Base-by-base conservation (phyloP, 2,113 vertebrate genomes). In the Solenodon paradoxus region DNA sequence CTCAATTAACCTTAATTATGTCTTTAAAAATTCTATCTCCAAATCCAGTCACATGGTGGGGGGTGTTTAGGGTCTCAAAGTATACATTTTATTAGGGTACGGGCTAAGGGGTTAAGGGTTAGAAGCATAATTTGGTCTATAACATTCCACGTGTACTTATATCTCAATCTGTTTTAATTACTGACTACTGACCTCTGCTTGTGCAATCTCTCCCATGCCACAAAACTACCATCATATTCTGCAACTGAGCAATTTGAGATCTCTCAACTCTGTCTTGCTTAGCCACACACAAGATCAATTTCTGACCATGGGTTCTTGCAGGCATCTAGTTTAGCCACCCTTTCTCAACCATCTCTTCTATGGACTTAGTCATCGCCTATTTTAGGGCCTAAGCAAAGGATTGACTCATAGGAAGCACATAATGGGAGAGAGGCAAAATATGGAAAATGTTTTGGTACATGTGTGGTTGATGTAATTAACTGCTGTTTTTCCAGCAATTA, bases 141-240 rank as follows among this genome's bases (percentile, higher is more conserved):
- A 61, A 49, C 30, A 63, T 16, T 20, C 3, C 61, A n/a, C 2
- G 32, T 7, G 45, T 11, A 69, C 19, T 84, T 7, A 63, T 9
- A n/a, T 63, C 24, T 88, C 40, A 63, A 1, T 77, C 42, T 42
- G 30, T 13, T 5, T 85, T 72, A 55, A 40, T 49, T 71, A 20
- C n/a, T 63, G 32, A 28, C 32, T 71, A 20, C n/a, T 63, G 32
- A 28, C 32, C 30, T 81, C 15, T 47, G 47, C 69, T 17, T 28
- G 1, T 80, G 32, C 3, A 17, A 26, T 61, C 7, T 51, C 1
- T 22, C 7, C 12, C 4, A 35, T 1, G 2, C 1, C 5, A 7
- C 30, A 59, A 13, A 0, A 32, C 20, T 11, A 9, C 8, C n/a
- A 49, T 40, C 38, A n/a, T 30, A 49, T 64, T 38, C 40, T 47